phyloP scores from a whole-genome alignment of 2,888 invertebrate species.

The Dioctria linearis region DNA sequence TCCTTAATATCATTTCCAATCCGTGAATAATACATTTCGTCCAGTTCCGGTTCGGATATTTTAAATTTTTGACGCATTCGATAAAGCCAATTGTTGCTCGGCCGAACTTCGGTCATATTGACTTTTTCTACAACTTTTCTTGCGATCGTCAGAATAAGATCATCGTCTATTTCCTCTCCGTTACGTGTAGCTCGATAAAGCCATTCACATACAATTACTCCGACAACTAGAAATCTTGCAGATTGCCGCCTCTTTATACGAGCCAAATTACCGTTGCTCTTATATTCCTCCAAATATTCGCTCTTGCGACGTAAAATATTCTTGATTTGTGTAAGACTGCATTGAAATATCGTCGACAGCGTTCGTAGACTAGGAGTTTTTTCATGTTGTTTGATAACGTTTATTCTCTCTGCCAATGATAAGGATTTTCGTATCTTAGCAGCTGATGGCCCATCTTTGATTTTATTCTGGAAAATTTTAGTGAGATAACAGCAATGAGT shows the following conservation, averaged over 20 bases:
- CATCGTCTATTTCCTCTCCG: slow-evolving; percentile 27
- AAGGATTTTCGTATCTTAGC: slow-evolving; percentile 4
- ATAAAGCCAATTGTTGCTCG: slow-evolving; percentile 49
- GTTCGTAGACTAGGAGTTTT: background rate
- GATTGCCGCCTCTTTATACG: slow-evolving; percentile 34
- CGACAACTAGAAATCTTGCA: background rate
- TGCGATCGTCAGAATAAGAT: background rate
- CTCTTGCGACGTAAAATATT: slow-evolving; percentile 48
- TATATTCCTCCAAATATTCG: slow-evolving; percentile 40
- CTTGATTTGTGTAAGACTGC: slow-evolving; percentile 44
- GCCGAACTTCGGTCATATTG: slow-evolving; percentile 22
- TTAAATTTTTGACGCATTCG: slow-evolving; percentile 49
- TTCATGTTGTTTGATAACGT: slow-evolving; percentile 42
- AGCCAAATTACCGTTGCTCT: slow-evolving; percentile 14
- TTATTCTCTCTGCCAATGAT: slow-evolving; percentile 28
- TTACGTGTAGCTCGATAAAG: slow-evolving; percentile 27
- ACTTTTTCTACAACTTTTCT: slow-evolving; percentile 5
- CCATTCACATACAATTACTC: slow-evolving; percentile 43
- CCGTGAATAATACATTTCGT: background rate
- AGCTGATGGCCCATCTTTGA: background rate
- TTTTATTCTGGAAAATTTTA: background rate
- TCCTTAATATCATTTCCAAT: background rate
- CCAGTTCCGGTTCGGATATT: slow-evolving; percentile 23
- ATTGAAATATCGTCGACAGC: slow-evolving; percentile 13
- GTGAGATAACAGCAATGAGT: too few species aligned